These are phyloP conservation scores for Helicoverpa assulta DNA, from an alignment of 2,888 invertebrate species.

Conservation along the genomic window DNA sequence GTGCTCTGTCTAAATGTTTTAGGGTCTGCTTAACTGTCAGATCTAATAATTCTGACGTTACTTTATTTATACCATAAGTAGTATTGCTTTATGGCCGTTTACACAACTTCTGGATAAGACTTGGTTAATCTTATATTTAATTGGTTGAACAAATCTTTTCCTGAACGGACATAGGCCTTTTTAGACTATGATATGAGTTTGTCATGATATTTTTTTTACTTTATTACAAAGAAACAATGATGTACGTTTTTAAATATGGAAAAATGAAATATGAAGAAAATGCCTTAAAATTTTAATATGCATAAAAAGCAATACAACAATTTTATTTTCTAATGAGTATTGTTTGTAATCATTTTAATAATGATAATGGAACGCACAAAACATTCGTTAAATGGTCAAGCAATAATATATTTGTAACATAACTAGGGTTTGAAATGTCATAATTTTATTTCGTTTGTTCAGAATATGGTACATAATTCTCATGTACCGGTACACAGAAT, in stretches of 20 bases:
- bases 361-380: slow-evolving; percentile 15
- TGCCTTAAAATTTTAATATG: slow-evolving; percentile 7
- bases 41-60: not conserved
- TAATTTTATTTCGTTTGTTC: no score
- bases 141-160: not conserved
- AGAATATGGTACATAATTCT: no score
- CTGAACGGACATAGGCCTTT: no score
- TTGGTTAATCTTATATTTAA: not conserved
- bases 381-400: not conserved
- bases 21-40: slow-evolving; percentile 4
- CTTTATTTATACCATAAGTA: slow-evolving; percentile 1
- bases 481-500: no score
- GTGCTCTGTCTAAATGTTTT: slow-evolving; percentile 14
- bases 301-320: not conserved
- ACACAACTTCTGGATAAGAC: not conserved
- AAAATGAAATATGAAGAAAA: not conserved
- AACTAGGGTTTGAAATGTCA: no score
- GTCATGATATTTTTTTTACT: not conserved
- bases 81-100: not conserved
- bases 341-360: not conserved
- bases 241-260: not conserved
- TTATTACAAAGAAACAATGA: not conserved
- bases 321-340: not conserved
- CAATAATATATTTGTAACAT: slow-evolving; percentile 1
- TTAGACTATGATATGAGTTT: not conserved